Percentiles rank a stretch among this genome's conserved stretches.
phyloP scores from a whole-genome alignment of 2,113 vertebrate species.

The Struthio camelus region DNA sequence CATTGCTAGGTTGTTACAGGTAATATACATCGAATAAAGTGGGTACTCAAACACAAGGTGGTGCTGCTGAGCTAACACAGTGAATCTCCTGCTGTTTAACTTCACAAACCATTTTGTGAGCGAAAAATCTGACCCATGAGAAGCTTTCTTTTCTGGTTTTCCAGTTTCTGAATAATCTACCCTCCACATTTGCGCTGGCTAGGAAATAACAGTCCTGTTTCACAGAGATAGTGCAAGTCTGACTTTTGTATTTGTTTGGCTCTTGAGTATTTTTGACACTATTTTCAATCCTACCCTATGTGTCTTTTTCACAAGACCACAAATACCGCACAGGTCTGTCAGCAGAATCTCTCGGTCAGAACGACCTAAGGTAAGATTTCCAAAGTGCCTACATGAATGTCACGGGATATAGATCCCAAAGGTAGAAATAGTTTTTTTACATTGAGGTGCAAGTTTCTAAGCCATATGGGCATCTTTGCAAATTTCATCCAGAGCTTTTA shows the following conservation, averaged over 20 bases:
- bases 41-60: constrained; percentile 21
- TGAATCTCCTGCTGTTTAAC: not conserved
- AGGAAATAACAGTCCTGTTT: not conserved
- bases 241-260: not conserved
- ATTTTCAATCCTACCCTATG: not conserved
- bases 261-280: not conserved
- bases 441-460: not conserved
- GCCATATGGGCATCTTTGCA: not conserved
- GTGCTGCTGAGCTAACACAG: constrained; percentile 42
- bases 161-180: not conserved
- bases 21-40: not conserved
- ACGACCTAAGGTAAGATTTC: not conserved
- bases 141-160: not conserved
- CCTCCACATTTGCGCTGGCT: not conserved
- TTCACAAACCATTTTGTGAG: not conserved
- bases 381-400: not conserved
- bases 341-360: not conserved
- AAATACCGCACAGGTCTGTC: not conserved
- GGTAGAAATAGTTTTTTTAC: not conserved
- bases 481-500: not conserved
- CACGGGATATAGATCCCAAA: not conserved
- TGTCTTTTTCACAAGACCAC: not conserved
- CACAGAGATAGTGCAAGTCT: not conserved
- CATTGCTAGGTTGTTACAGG: not conserved
- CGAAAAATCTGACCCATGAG: not conserved